Conservation (phyloP, 1,140 invertebrate genomes). For the Drosophila ficusphila region DNA sequence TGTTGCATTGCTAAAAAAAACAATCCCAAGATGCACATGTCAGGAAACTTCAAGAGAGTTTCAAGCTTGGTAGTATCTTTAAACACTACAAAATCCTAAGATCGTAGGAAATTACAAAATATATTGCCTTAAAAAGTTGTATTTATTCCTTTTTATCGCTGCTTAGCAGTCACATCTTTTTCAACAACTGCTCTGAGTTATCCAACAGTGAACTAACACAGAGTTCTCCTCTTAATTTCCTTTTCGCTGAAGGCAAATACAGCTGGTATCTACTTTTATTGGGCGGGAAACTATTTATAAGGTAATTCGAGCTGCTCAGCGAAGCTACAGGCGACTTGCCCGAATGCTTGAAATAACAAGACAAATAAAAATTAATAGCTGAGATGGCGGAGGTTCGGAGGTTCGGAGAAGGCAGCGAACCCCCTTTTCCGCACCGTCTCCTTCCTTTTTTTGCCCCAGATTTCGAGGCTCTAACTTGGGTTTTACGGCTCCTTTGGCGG, state of each 20-base stretch:
- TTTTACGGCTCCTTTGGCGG: constrained; percentile 63
- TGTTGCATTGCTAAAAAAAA: no score
- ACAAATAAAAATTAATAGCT: constrained; percentile 78
- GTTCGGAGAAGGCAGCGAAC: no score
- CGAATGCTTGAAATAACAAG: constrained; percentile 72
- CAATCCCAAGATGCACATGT: no score
- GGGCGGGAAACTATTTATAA: constrained; percentile 68
- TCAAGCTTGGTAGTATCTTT: no score
- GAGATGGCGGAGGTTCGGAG: constrained; percentile 25
- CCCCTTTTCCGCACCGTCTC: no score
- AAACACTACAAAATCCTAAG: no score
- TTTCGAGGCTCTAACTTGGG: constrained; percentile 33
- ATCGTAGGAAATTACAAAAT: no score
- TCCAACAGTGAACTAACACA: constrained; percentile 31
- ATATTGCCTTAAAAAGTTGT: no score
- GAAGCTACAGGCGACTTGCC: constrained; percentile 55
- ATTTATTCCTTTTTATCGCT: no score
- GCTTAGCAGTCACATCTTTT: no score
- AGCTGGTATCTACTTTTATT: constrained; percentile 38
- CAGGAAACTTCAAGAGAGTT: no score
- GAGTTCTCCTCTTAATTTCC: constrained; percentile 7
- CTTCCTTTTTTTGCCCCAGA: constrained; percentile 12
- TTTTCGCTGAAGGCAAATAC: constrained; percentile 43
- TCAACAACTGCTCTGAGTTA: neutral
- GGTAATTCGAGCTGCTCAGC: constrained; percentile 63